Conservation (phyloP, 2,113 vertebrate species). For the Chauna torquata region DNA sequence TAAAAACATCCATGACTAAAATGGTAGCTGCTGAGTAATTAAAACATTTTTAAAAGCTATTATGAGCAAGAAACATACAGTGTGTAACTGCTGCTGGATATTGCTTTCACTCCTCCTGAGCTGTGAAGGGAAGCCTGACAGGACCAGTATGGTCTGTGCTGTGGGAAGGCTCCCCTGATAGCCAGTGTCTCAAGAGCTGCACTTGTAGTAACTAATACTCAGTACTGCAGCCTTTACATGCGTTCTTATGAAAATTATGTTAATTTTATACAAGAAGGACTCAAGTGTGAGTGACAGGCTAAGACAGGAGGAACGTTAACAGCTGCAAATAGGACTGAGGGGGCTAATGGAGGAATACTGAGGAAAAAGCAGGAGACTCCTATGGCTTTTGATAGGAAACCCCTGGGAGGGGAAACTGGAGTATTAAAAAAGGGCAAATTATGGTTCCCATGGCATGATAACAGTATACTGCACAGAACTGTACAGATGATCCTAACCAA, state of each 20-base stretch:
- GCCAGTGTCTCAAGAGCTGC: not conserved
- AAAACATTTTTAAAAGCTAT: not conserved
- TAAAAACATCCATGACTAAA: not conserved
- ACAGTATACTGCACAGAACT: not conserved
- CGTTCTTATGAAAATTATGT: not conserved
- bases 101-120: not conserved
- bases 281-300: not conserved
- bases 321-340: not conserved
- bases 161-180: not conserved
- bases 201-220: not conserved
- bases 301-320: not conserved
- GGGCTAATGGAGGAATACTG: not conserved
- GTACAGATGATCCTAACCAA: not conserved
- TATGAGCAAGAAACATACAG: not conserved
- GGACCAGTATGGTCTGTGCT: rapidly evolving
- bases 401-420: not conserved
- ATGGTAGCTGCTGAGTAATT: not conserved
- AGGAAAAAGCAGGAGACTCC: not conserved
- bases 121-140: not conserved
- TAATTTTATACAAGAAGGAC: not conserved
- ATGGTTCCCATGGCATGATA: not conserved
- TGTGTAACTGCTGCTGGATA: not conserved
- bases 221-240: not conserved
- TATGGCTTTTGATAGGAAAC: not conserved
- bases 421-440: not conserved